These are phyloP conservation scores for Pampus argenteus DNA, from an alignment of 2,797 vertebrate genomes.

Conservation along the genomic window DNA sequence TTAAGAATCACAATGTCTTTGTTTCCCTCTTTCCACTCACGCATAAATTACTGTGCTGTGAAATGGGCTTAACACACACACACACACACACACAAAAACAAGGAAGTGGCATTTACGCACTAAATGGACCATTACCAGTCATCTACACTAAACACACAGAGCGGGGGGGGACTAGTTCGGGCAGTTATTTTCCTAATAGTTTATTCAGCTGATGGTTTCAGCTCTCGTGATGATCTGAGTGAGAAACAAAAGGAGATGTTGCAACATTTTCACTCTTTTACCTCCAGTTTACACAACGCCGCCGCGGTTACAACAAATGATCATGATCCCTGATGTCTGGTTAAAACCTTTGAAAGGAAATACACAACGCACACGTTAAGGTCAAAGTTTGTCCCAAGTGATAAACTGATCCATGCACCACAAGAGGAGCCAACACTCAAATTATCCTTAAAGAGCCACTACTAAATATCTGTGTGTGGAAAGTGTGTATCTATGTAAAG, in stretches of 20 bases:
- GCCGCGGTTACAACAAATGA: no score
- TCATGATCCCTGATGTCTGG: no score
- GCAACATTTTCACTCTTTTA: no score
- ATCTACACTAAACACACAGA: background rate
- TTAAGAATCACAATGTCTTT: background rate
- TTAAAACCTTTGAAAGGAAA: no score
- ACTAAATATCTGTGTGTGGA: background rate
- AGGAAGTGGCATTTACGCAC: background rate
- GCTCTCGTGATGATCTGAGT: no score
- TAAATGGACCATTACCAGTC: background rate
- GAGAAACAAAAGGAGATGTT: no score
- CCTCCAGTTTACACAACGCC: no score
- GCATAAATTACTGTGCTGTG: background rate
- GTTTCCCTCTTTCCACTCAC: background rate
- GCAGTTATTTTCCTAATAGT: no score
- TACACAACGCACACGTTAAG: no score
- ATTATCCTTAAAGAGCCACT: background rate
- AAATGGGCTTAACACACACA: constrained; percentile 7
- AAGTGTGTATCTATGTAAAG: constrained; percentile 28
- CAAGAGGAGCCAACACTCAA: background rate
- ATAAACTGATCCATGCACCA: background rate
- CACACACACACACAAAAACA: constrained; percentile 3
- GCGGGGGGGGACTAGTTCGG: no score
- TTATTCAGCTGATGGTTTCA: no score
- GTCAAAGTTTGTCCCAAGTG: no score